Percentiles rank a stretch among this genome's conserved stretches.
phyloP scores from a whole-genome alignment of 1,140 invertebrate species.

The Trichoplusia ni region DNA sequence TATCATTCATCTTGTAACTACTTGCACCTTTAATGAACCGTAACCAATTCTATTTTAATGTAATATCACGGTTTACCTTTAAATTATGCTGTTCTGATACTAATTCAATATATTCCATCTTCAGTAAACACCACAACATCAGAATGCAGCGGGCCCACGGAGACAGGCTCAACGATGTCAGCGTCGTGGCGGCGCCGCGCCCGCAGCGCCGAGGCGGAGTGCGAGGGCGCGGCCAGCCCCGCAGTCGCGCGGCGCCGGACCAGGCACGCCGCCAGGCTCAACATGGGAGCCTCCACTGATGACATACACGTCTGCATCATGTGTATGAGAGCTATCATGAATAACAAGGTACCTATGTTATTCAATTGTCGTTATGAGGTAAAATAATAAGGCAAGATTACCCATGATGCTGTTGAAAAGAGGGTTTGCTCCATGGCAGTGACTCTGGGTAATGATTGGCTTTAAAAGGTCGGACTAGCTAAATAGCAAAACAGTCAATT shows the following conservation, averaged over 20 bases:
- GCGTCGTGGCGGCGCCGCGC: constrained; percentile 60
- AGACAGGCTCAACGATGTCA: constrained; percentile 45
- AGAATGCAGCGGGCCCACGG: constrained; percentile 61
- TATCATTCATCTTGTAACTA: too few relatives aligned
- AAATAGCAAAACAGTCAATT: too few relatives aligned
- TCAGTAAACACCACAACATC: constrained; percentile 72
- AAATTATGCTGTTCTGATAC: too few relatives aligned
- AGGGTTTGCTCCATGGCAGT: too few relatives aligned
- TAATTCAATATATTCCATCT: constrained; percentile 6
- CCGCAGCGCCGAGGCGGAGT: constrained; percentile 58
- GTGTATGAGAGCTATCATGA: constrained; percentile 99
- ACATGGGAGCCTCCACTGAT: constrained; percentile 98
- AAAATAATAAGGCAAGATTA: neutral
- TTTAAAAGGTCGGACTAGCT: too few relatives aligned
- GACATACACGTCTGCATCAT: constrained; percentile 99
- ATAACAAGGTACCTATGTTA: constrained; percentile 98
- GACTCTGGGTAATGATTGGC: too few relatives aligned
- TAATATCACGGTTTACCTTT: too few relatives aligned
- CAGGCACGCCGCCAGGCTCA: constrained; percentile 93
- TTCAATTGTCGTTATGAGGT: too few relatives aligned
- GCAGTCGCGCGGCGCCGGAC: constrained; percentile 83
- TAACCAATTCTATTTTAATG: too few relatives aligned
- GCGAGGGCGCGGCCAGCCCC: constrained; percentile 60
- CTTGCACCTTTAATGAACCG: too few relatives aligned
- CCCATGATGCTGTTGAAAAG: neutral